Evolutionary conservation across 2,113 vertebrate genomes (phyloP), one percentile per base, ranked within the genome.

Genomic region (Prionailurus bengalensis): DNA sequence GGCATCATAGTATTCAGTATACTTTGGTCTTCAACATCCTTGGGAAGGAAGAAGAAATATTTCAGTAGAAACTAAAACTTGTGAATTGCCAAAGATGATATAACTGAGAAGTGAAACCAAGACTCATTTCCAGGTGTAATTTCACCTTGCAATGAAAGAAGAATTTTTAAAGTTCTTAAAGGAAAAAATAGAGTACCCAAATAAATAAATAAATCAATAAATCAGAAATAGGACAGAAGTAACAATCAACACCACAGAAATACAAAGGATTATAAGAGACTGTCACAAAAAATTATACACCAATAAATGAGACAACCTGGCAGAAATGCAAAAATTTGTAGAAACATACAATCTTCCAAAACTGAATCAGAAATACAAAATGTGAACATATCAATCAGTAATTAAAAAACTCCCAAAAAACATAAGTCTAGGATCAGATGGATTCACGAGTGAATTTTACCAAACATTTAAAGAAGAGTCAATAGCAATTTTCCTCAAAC

Each of bases 61-160:
- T 88, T 96, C 33, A 76, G 19, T 76, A 16, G 51, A 93, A 80
- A 93, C 16, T n/a, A 31, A 97, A 95, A 96, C 58, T 48, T 90
- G 25, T 42, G 27, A 81, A 45, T 31, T 33, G 9, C 27, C 65
- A 51, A 82, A 91, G 89, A 74, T 85, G 61, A 87, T 27, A 11
- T 63, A 97, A 91, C 42, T 42, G 65, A 91, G 55, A 96, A 88
- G 36, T 36, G 10, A 63, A 90, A 92, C 33, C 42, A 83, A 90
- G 39, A 79, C 63, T 94, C 91, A 92, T 73, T 70, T 92, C 70
- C 81, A 81, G 63, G n/a, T 36, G 10, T 89, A 93, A 93, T 93
- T 94, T 83, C 36, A 83, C 5, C 31, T 79, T 88, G 48, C 23
- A 95, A 53, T 7, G 3, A 36, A 78, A 91, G 23, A 73, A 71